These are phyloP conservation scores for Aplysina aerophoba DNA, from an alignment of 37 sponge, comb jelly and placozoan genomes.

Conservation along the genomic window DNA sequence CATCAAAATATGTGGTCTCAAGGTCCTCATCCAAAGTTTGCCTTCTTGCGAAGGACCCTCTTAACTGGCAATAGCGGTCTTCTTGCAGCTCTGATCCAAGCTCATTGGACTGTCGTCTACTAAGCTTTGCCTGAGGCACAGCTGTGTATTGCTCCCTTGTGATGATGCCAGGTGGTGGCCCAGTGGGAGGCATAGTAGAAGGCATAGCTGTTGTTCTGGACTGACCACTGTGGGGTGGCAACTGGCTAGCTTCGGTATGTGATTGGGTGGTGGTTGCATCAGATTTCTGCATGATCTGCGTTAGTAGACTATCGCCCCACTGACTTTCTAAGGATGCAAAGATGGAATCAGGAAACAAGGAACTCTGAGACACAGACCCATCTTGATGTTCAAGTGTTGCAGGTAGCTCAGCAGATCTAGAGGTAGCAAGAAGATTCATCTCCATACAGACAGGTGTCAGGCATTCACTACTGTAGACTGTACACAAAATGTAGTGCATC, in stretches of 20 bases:
- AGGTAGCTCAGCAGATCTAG: constrained; percentile 2
- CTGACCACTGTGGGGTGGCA: too few species aligned
- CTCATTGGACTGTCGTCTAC: background rate
- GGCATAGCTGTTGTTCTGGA: background rate
- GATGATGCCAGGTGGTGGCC: background rate
- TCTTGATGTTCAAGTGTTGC: background rate
- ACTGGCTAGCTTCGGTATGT: too few species aligned
- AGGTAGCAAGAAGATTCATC: background rate
- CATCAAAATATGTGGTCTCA: background rate
- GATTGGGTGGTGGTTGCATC: too few species aligned
- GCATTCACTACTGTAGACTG: too few species aligned
- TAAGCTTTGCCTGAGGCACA: background rate
- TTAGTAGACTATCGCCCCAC: background rate
- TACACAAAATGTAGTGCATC: too few species aligned
- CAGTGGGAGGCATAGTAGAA: background rate
- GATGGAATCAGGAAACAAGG: background rate
- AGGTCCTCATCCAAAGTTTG: background rate
- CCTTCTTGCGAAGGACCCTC: background rate
- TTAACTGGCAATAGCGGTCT: background rate
- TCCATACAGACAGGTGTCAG: too few species aligned
- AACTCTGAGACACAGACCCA: background rate
- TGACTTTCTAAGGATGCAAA: background rate
- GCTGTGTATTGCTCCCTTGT: background rate
- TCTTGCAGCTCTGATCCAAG: constrained; percentile 17
- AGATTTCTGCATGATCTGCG: background rate